Evolutionary conservation across 2,113 vertebrate species (phyloP).

Genomic region (Buteo buteo): DNA sequence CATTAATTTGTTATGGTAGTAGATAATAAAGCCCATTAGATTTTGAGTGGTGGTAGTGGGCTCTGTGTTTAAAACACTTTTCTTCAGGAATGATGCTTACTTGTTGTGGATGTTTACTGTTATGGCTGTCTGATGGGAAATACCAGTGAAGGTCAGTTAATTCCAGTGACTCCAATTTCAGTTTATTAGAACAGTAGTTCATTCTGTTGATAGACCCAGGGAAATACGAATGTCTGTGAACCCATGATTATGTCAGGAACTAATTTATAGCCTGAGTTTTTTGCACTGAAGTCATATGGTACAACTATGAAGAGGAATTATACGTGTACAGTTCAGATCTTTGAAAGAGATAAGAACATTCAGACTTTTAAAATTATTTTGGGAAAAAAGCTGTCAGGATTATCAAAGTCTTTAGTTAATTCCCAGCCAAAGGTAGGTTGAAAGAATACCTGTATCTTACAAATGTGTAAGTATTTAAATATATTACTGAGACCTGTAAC

Average conservation of each 20-base stretch:
- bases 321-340: background rate
- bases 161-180: background rate
- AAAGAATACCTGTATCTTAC: background rate
- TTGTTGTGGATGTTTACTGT: background rate
- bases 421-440: background rate
- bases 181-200: background rate
- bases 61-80: background rate
- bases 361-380: background rate
- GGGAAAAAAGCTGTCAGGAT: background rate
- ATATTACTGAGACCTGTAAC: background rate
- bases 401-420: background rate
- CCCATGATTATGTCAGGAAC: background rate
- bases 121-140: background rate
- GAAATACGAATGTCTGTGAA: background rate
- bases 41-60: background rate
- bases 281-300: background rate
- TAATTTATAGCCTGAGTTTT: background rate
- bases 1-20: background rate
- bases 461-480: background rate
- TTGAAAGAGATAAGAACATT: background rate
- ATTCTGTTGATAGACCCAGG: background rate
- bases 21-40: background rate
- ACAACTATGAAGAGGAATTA: background rate
- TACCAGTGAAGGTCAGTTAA: background rate
- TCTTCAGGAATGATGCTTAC: background rate